Evolutionary conservation across 1,140 invertebrate species (phyloP).

Genomic region (Ostrea edulis): DNA sequence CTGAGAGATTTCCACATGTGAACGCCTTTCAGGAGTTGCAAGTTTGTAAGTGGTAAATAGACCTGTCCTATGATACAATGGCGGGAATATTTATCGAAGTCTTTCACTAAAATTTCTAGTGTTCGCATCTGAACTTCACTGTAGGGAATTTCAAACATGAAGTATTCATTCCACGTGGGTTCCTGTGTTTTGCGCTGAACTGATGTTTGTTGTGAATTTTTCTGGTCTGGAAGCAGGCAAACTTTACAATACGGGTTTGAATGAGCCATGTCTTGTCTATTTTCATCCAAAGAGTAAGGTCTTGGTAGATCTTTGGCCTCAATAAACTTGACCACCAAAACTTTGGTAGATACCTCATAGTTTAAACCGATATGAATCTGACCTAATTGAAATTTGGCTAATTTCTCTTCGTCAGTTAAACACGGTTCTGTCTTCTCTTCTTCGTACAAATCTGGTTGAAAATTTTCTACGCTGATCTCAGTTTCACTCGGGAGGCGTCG

Average conservation of each 20-base stretch:
- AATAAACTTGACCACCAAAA: constrained; percentile 78
- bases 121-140: constrained; percentile 73
- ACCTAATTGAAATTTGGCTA: constrained; percentile 76
- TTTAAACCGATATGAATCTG: constrained; percentile 79
- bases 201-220: constrained; percentile 77
- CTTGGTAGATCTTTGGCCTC: constrained; percentile 78
- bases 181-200: constrained; percentile 77
- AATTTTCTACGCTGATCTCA: constrained; percentile 76
- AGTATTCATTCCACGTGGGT: constrained; percentile 77
- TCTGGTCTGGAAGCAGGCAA: constrained; percentile 75
- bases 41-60: constrained; percentile 71
- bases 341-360: constrained; percentile 77
- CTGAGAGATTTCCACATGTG: constrained; percentile 80
- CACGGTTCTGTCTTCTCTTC: constrained; percentile 67
- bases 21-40: constrained; percentile 79
- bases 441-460: constrained; percentile 77
- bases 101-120: constrained; percentile 77
- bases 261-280: constrained; percentile 78
- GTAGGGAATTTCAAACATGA: constrained; percentile 76
- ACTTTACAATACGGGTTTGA: constrained; percentile 80
- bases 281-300: constrained; percentile 77
- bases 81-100: constrained; percentile 78
- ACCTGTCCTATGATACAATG: constrained; percentile 77
- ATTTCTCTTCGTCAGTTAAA: constrained; percentile 77
- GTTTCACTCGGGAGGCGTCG: constrained; percentile 75